A percentile compares a stretch with the other conserved stretches of the same genome.
Evolutionary conservation across 2,113 vertebrate species (phyloP).

Genomic region (Malaclemys terrapin): DNA sequence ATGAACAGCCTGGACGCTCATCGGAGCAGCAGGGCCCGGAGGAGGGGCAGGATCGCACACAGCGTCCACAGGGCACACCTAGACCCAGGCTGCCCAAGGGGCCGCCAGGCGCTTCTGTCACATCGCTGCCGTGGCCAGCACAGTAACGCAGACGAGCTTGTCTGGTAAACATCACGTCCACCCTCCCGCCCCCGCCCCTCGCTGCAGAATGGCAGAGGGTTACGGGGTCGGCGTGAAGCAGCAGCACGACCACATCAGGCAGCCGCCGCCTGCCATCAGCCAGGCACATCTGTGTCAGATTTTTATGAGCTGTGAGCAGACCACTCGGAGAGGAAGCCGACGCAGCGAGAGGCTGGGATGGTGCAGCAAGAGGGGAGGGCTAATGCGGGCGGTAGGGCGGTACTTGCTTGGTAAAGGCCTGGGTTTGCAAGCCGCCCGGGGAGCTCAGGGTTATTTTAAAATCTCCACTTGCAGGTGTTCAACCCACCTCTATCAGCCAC

Average conservation of each 20-base stretch:
- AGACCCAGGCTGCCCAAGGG: background rate
- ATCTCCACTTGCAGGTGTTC: slow-evolving; percentile 29
- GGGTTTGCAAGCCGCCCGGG: fast-evolving
- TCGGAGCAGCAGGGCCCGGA: background rate
- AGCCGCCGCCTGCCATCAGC: fast-evolving
- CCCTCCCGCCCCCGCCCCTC: background rate
- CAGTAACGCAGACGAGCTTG: background rate
- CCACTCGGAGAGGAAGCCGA: fast-evolving
- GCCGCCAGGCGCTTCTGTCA: background rate
- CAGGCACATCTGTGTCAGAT: fast-evolving
- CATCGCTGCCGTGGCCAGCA: background rate
- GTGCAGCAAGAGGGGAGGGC: background rate
- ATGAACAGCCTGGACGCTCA: background rate
- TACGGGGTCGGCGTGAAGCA: background rate
- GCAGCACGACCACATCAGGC: background rate
- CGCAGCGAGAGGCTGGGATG: fast-evolving
- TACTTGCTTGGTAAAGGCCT: background rate
- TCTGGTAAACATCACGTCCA: background rate
- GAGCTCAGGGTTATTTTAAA: background rate
- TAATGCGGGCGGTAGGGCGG: background rate
- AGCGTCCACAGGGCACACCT: no score
- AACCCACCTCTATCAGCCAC: background rate
- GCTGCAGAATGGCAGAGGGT: background rate
- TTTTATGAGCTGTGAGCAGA: fast-evolving
- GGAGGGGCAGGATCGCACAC: no score